Conservation (phyloP, 2,888 invertebrate species). For the Scaptomyza tumidula region DNA sequence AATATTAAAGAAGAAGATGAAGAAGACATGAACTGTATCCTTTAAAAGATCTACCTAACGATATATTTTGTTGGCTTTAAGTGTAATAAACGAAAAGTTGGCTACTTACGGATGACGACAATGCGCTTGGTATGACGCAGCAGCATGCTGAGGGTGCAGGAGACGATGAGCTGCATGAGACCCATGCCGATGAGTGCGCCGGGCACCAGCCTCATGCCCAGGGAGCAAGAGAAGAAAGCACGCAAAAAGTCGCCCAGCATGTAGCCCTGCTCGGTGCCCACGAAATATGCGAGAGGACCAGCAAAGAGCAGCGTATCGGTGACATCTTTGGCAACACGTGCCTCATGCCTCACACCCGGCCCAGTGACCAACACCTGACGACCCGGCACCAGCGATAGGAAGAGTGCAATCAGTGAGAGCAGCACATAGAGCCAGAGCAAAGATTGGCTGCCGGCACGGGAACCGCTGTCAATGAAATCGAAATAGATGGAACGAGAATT, state of each 20-base stretch:
- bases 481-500: constrained; percentile 65
- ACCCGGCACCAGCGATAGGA: constrained; percentile 82
- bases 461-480: constrained; percentile 77
- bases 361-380: constrained; percentile 84
- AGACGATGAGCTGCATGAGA: constrained; percentile 90
- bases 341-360: constrained; percentile 81
- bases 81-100: background rate
- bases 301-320: constrained; percentile 87
- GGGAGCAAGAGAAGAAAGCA: constrained; percentile 93
- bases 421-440: constrained; percentile 83
- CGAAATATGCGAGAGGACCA: constrained; percentile 91
- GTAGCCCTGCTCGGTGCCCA: constrained; percentile 93
- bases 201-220: constrained; percentile 90
- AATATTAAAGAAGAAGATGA: background rate
- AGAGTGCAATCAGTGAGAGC: constrained; percentile 84
- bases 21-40: no score
- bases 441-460: constrained; percentile 74
- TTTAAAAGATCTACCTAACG: no score
- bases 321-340: constrained; percentile 85
- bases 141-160: constrained; percentile 92
- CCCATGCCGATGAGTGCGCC: constrained; percentile 91
- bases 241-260: constrained; percentile 93
- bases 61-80: no score
- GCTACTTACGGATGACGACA: constrained; percentile 88
- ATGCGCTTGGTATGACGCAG: constrained; percentile 90